phyloP scores from a whole-genome alignment of 2,797 vertebrate species.

The Brachyrhaphis roseni region DNA sequence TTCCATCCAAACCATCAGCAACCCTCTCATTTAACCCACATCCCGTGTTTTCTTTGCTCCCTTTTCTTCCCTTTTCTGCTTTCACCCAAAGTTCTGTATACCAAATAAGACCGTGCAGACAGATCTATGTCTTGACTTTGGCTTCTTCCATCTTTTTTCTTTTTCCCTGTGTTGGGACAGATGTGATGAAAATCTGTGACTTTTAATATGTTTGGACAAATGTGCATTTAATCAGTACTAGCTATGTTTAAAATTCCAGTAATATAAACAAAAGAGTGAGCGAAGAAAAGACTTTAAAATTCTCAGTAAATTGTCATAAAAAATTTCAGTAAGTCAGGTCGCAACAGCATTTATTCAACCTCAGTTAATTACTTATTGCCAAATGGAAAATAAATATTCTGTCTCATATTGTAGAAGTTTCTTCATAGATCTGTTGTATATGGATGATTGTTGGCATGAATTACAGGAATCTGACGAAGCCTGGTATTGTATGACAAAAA shows the following conservation, averaged over 20 bases:
- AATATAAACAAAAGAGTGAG: not conserved
- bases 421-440: not conserved
- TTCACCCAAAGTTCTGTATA: not conserved
- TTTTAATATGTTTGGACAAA: not conserved
- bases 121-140: not conserved
- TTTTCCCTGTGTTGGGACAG: not conserved
- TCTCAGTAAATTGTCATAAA: not conserved
- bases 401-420: not conserved
- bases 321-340: not conserved
- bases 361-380: not conserved
- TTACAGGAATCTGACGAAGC: no score
- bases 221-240: not conserved
- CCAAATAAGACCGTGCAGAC: not conserved
- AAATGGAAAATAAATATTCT: not conserved
- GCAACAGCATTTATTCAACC: not conserved
- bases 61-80: not conserved
- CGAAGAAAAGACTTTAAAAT: not conserved
- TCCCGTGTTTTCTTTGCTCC: constrained; percentile 4
- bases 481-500: not conserved
- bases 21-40: constrained; percentile 6
- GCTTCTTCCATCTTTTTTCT: not conserved
- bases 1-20: not conserved
- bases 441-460: not conserved
- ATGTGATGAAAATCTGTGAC: not conserved
- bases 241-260: not conserved